These are phyloP conservation scores for Ridgeia piscesae DNA, from an alignment of 1,140 invertebrate species.

Conservation along the genomic window DNA sequence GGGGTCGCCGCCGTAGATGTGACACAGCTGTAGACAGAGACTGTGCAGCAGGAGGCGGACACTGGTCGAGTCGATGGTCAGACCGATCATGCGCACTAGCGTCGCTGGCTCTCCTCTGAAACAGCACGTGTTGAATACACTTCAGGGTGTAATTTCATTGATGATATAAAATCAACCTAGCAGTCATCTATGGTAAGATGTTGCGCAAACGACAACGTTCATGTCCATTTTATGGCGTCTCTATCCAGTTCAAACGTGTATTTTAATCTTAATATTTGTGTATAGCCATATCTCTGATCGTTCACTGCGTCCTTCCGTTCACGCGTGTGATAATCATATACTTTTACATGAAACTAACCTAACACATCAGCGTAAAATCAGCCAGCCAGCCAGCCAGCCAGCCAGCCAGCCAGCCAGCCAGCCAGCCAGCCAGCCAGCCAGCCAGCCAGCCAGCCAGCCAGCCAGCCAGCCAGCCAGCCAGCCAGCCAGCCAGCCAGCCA, in stretches of 20 bases:
- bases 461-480: too few species aligned
- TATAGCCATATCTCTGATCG: too few species aligned
- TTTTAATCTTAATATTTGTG: too few species aligned
- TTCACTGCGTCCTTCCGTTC: too few species aligned
- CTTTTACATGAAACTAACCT: too few species aligned
- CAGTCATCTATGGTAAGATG: background rate
- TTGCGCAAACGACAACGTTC: background rate
- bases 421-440: too few species aligned
- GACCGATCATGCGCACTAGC: slow-evolving; percentile 64
- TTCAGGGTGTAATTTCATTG: background rate
- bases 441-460: too few species aligned
- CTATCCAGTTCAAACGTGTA: background rate
- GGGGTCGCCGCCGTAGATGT: slow-evolving; percentile 35
- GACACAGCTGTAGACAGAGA: slow-evolving; percentile 46
- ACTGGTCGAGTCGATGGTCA: slow-evolving; percentile 69
- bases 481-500: too few species aligned
- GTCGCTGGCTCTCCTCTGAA: background rate
- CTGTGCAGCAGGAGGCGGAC: slow-evolving; percentile 41
- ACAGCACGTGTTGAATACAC: background rate
- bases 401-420: too few species aligned
- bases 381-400: too few species aligned
- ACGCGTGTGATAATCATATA: too few species aligned
- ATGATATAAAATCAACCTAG: background rate
- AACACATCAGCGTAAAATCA: background rate
- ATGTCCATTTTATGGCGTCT: background rate